Evolutionary conservation across 2,888 invertebrate species (phyloP), one percentile per base, ranked within the genome.

Genomic region (Sympetrum striolatum): DNA sequence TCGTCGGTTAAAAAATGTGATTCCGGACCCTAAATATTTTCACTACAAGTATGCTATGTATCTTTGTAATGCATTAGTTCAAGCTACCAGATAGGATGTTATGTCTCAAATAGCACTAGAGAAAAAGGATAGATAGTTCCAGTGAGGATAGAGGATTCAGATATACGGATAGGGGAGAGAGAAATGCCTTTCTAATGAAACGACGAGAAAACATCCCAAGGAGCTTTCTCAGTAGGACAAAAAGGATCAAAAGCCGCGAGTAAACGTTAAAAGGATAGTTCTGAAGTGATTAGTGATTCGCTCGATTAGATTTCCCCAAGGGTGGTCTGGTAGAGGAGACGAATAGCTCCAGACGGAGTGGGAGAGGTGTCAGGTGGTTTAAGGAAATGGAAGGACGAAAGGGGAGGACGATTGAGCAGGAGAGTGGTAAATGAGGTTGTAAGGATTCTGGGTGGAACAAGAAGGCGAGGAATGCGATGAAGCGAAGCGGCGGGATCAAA

Each of bases 241-340:
- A 39, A 39, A 60, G n/a, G 37, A 60, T 60, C 37, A 35, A 22
- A 86, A 58, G 22, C 37, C 58, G 64, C 37, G 86, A 60, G 86
- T 86, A 58, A 86, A 60, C 60, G 39, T 35, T 22, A 86, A 86
- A 86, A 60, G 60, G 86, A 86, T 86, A 60, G 86, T 86, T 37
- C 64, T 86, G 12, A 37, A 86, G 39, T 86, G 86, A 86, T 86
- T 86, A 64, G 60, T 37, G 86, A 37, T 60, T 31, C 31, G 86
- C n/a, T 14, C 58, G 90, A 58, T 18, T 37, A 58, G 80, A 90
- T 14, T 86, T 58, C 35, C 37, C 60, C 37, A 22, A 53, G 73
- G 82, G 86, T 86, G 86, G 86, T 86, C 86, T 60, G 4, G 53
- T 25, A 15, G 64, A 44, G 80, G 44, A 79, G 79, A 44, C 48